Percentiles rank a stretch among this genome's conserved stretches.
phyloP scores from a whole-genome alignment of 2,113 vertebrate species.

The Triplophysa tibetana region DNA sequence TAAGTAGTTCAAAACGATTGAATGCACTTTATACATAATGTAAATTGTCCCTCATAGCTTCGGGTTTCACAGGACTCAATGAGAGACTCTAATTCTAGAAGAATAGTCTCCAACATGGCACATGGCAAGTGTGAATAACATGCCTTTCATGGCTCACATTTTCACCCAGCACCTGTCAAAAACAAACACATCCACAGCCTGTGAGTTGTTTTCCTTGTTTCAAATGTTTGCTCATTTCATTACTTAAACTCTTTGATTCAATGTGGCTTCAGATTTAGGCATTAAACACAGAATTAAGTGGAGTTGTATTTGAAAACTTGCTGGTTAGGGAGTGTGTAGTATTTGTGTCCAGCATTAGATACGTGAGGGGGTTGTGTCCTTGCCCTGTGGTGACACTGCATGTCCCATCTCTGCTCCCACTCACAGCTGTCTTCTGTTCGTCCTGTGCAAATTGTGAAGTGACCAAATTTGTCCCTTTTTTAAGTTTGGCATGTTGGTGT shows the following conservation, averaged over 20 bases:
- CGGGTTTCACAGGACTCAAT: background rate
- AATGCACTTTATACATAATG: background rate
- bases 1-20: no score
- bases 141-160: background rate
- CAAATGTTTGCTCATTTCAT: background rate
- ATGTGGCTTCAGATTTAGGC: background rate
- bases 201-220: background rate
- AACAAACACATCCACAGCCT: background rate
- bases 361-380: constrained; percentile 36
- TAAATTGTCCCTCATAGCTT: background rate
- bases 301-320: background rate
- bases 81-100: background rate
- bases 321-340: background rate
- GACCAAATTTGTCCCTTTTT: background rate
- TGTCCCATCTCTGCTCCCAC: background rate
- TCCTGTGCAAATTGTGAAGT: background rate
- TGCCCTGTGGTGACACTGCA: constrained; percentile 18
- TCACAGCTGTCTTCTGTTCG: constrained; percentile 31
- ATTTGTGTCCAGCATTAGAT: background rate
- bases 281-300: background rate
- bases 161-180: constrained; percentile 7
- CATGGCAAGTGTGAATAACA: constrained; percentile 27
- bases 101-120: constrained; percentile 2
- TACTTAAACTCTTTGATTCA: background rate
- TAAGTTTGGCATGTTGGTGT: background rate